Evolutionary conservation across 1,140 invertebrate species (phyloP).

Genomic region (Branchinecta lynchi): DNA sequence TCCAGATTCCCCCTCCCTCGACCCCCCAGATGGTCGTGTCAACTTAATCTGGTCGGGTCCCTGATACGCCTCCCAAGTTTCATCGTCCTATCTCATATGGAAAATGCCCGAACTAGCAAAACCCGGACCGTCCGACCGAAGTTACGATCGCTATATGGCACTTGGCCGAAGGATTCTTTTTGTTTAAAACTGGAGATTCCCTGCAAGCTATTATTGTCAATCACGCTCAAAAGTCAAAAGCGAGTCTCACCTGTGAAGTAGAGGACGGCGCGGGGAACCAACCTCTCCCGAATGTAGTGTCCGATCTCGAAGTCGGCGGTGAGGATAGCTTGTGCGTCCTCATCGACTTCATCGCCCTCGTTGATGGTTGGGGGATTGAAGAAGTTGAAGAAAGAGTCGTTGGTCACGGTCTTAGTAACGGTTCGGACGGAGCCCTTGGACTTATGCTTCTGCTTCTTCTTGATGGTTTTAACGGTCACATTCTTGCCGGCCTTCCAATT

Average conservation of each 20-base stretch:
- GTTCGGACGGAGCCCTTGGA: conserved; percentile 76
- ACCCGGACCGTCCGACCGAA: too few relatives aligned
- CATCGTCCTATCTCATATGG: too few relatives aligned
- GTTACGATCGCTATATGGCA: too few relatives aligned
- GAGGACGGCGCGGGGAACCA: conserved; percentile 80
- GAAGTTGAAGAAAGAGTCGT: conserved; percentile 98
- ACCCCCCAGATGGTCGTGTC: too few relatives aligned
- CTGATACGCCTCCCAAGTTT: too few relatives aligned
- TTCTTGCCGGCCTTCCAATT: conserved; percentile 95
- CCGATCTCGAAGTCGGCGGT: conserved; percentile 93
- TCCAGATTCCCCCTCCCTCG: too few relatives aligned
- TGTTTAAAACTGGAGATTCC: too few relatives aligned
- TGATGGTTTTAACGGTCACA: conserved; percentile 86
- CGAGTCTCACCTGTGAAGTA: conserved; percentile 62
- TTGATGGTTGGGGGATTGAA: conserved; percentile 70
- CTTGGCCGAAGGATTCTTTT: too few relatives aligned
- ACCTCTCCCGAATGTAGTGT: conserved; percentile 85
- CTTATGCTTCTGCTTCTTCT: conserved; percentile 98
- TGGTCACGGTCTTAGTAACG: conserved; percentile 81
- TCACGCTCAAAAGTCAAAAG: too few relatives aligned
- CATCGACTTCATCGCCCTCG: conserved; percentile 46
- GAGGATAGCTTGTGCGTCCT: conserved; percentile 55
- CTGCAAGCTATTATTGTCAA: too few relatives aligned
- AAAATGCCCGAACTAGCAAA: too few relatives aligned
- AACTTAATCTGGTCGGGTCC: too few relatives aligned